phyloP scores from a whole-genome alignment of 2,113 vertebrate genomes.

The Leiothrix lutea region DNA sequence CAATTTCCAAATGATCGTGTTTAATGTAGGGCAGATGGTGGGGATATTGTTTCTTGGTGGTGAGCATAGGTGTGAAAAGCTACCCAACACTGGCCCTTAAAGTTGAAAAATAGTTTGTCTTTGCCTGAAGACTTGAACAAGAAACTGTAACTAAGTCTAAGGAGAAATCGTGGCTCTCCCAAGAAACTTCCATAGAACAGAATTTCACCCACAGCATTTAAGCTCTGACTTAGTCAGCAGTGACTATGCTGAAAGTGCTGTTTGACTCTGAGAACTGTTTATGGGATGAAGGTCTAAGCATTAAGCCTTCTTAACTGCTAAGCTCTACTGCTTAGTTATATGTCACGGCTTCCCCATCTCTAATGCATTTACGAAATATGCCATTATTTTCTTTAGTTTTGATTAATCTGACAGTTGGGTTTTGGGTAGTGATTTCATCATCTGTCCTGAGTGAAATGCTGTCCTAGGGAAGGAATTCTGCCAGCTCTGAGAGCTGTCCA shows the following conservation, averaged over 20 bases:
- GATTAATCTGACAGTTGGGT: not conserved
- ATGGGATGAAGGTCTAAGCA: conserved; percentile 3
- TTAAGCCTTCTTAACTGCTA: conserved; percentile 14
- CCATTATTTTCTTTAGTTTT: not conserved
- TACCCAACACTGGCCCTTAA: not conserved
- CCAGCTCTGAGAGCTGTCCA: conserved; percentile 21
- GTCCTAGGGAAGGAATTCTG: not conserved
- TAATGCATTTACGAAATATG: not conserved
- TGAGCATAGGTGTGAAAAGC: not conserved
- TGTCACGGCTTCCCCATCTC: not conserved
- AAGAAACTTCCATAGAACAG: not conserved
- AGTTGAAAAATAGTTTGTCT: not conserved
- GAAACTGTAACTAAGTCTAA: not conserved
- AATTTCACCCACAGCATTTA: not conserved
- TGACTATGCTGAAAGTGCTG: not conserved
- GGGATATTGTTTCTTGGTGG: not conserved
- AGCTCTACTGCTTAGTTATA: not conserved
- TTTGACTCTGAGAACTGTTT: not conserved
- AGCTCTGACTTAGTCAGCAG: not conserved
- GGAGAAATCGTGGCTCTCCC: not conserved
- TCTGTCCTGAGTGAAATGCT: not conserved
- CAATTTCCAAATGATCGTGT: not conserved
- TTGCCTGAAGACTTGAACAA: not conserved
- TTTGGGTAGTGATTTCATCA: not conserved
- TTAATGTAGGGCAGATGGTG: not conserved